Evolutionary conservation across 2,888 invertebrate species (phyloP), one percentile per base, ranked within the genome.

Genomic region (Catocala nupta): DNA sequence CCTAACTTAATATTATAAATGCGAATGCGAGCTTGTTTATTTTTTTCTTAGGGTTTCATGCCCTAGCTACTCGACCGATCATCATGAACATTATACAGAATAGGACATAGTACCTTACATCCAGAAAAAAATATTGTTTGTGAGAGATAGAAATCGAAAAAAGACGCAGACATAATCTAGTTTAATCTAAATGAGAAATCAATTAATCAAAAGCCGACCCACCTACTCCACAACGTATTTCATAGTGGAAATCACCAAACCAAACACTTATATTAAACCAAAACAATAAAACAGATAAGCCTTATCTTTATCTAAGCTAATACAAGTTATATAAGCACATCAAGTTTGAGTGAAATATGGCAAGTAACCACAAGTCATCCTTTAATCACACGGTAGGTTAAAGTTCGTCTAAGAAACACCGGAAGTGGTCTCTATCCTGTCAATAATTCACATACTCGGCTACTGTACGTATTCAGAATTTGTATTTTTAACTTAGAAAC

Each of bases 381-480:
- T 73, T 65, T 73, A 73, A 75, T 73, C 66, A 71, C 64, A 66
- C 60, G 66, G 45, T 68, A 61, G 64, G 73, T 68, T 73, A 59
- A 75, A 71, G 66, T 71, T 71, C 56, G 36, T 47, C 59, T 57
- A 50, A 68, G 68, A 58, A 73, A 62, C 63, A 70, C 62, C 52
- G 48, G 55, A 68, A 73, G 61, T 45, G 55, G 49, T 50, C 53
- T 70, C 49, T 34, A 13, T 64, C 60, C 53, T 51, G 64, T 75
- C 62, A 71, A 68, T 71, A 63, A 73, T 68, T 63, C 65, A 68
- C n/a, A 5, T 55, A 42, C 43, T 52, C 44, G 49, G 59, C 51
- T 55, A 51, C 48, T 62, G 13, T 60, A 51, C 54, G 47, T 16
- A 47, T 47, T 47, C 16, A 47, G 9, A 5, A 39, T 39, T 47